phyloP scores from a whole-genome alignment of 2,888 invertebrate genomes.

The Polydrusus pterygomalis region DNA sequence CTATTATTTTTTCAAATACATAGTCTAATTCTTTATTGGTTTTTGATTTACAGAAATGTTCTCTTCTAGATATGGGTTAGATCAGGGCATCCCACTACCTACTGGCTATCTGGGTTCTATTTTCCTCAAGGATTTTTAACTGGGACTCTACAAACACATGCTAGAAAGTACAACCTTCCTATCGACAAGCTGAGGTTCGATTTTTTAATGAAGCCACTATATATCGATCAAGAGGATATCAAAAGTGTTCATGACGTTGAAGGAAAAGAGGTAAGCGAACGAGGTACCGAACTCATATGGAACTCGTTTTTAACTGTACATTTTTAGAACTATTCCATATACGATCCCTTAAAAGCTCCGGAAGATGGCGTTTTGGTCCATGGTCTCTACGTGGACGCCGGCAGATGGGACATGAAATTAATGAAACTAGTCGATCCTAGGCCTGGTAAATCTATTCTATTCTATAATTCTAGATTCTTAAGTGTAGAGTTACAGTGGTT shows the following conservation, averaged over 20 bases:
- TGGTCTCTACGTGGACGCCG: slow-evolving; percentile 91
- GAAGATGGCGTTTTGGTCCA: slow-evolving; percentile 84
- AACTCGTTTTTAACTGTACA: neutral
- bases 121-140: slow-evolving; percentile 96
- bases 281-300: neutral
- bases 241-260: slow-evolving; percentile 71
- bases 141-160: slow-evolving; percentile 91
- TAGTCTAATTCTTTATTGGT: neutral
- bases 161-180: slow-evolving; percentile 88
- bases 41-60: too few relatives aligned
- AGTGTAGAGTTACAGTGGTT: too few relatives aligned
- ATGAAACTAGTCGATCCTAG: slow-evolving; percentile 85
- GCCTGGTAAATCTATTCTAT: slow-evolving; percentile 74
- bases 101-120: slow-evolving; percentile 95
- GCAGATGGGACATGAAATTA: slow-evolving; percentile 83
- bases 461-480: too few relatives aligned
- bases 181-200: slow-evolving; percentile 91
- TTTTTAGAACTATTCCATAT: slow-evolving; percentile 71
- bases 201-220: slow-evolving; percentile 77
- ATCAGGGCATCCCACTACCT: slow-evolving; percentile 84
- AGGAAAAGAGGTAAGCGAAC: slow-evolving; percentile 65
- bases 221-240: slow-evolving; percentile 81
- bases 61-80: slow-evolving; percentile 80
- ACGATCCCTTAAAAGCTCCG: slow-evolving; percentile 75
- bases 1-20: too few relatives aligned